Evolutionary conservation across 2,888 invertebrate genomes (phyloP), one percentile per base, ranked within the genome.

Genomic region (Cinara cedri): DNA sequence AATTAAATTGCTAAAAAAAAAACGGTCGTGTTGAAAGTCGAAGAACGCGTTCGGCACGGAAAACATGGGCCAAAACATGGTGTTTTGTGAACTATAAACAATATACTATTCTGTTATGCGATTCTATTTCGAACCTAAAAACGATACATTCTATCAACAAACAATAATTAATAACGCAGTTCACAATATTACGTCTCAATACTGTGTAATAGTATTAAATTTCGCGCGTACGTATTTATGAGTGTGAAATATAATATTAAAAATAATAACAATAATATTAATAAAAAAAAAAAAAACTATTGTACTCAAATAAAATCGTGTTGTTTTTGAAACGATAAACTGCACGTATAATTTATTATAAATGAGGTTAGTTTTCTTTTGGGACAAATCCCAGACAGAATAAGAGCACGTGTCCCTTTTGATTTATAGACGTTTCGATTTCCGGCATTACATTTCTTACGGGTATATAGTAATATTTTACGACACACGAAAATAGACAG

Each of bases 351-450:
- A 74, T 34, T 19, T 63, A n/a, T n/a, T n/a, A 51, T 65, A 74
- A 74, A 63, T 54, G 42, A 34, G 19, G 63, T 74, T 54, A 34
- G 24, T 60, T 51, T 62, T 72, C 51, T 78, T 78, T 65, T 54
- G 68, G 57, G 76, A 66, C 49, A 70, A 78, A 78, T 78, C 68
- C 68, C 78, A 70, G 68, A 78, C 78, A 42, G 60, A 68, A 70
- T 21, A 68, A 70, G 68, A 78, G 78, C 78, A 78, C 66, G 60
- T 78, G 78, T 78, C 75, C 55, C 55, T 66, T 78, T 68, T 78
- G 78, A 78, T 78, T 78, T 78, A 78, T 60, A 78, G 78, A 60
- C 78, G 78, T 78, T 78, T 78, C 78, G 60, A 78, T 78, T 78
- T 78, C 78, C 78, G 78, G 68, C 68, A 60, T 78, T 70, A 70